Evolutionary conservation across 30 jellyfish, hydroid and myxozoan species (phyloP).

Genomic region (Cassiopea xamachana): DNA sequence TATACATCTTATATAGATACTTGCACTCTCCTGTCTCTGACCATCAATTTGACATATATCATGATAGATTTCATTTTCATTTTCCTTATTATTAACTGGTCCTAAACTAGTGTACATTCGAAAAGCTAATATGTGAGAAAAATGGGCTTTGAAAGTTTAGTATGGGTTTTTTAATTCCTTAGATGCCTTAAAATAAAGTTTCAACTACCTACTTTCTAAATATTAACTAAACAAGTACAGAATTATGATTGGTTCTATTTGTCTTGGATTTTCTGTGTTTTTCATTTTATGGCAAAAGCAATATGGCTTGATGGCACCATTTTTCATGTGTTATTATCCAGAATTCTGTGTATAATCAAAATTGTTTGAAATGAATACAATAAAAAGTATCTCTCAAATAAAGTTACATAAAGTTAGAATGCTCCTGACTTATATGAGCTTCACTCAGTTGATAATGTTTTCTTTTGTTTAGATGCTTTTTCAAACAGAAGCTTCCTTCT

Average conservation of each 20-base stretch:
- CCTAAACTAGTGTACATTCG: not conserved
- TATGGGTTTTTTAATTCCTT: not conserved
- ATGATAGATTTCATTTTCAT: not conserved
- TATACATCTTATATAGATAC: not conserved
- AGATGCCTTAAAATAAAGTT: not conserved
- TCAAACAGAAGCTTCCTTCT: conserved; percentile 7
- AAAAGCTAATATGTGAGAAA: not conserved
- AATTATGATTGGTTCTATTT: not conserved
- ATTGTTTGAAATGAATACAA: not conserved
- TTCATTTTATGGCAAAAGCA: not conserved
- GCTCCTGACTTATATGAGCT: conserved; percentile 34
- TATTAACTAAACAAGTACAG: not conserved
- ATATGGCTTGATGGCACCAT: not conserved
- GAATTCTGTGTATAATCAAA: not conserved
- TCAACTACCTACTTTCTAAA: not conserved
- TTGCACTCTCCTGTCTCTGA: not conserved
- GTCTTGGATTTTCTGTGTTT: not conserved
- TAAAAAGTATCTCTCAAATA: not conserved
- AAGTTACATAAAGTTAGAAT: not conserved
- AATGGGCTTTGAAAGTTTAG: not conserved
- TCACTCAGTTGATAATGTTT: not conserved
- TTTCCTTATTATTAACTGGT: not conserved
- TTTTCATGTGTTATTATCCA: not conserved
- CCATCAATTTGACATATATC: not conserved
- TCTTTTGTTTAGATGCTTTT: not conserved